Conservation (phyloP, 2,113 vertebrate species). For the Himantopus leucocephalus region DNA sequence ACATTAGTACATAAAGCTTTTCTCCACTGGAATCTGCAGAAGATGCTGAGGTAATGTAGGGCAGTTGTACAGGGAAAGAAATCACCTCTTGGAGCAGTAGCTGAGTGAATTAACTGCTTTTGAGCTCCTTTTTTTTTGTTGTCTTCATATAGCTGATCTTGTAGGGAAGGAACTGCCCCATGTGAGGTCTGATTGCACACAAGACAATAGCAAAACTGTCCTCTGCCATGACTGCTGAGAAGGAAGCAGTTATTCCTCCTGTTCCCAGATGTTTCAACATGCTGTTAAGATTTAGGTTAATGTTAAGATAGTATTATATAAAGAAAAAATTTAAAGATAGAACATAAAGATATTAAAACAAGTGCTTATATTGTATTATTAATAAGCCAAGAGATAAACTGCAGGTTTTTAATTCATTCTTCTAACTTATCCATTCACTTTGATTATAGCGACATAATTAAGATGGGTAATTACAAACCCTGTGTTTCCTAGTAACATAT, state of each 20-base stretch:
- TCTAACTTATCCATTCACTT: slow-evolving; percentile 35
- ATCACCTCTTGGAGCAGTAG: not conserved
- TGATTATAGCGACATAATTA: slow-evolving; percentile 66
- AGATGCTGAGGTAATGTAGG: not conserved
- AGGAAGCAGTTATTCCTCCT: not conserved
- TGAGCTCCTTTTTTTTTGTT: not conserved
- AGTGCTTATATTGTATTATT: slow-evolving; percentile 5
- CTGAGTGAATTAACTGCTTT: not conserved
- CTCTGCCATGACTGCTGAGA: not conserved
- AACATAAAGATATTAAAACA: not conserved
- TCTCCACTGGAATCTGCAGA: not conserved
- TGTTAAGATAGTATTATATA: not conserved
- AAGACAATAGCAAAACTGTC: not conserved
- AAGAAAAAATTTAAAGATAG: not conserved
- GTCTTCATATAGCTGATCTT: not conserved
- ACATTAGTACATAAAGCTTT: not conserved
- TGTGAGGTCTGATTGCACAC: not conserved
- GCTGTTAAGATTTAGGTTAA: not conserved
- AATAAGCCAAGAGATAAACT: slow-evolving; percentile 33
- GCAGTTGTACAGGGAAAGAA: not conserved
- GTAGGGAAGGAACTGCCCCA: not conserved
- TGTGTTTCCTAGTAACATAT: slow-evolving; percentile 69
- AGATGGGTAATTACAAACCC: slow-evolving; percentile 72
- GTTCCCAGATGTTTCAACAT: not conserved
- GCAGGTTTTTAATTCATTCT: slow-evolving; percentile 13